Evolutionary conservation across 2,113 vertebrate species (phyloP), one percentile per base, ranked within the genome.

Genomic region (Ptilorrhoa leucosticta): DNA sequence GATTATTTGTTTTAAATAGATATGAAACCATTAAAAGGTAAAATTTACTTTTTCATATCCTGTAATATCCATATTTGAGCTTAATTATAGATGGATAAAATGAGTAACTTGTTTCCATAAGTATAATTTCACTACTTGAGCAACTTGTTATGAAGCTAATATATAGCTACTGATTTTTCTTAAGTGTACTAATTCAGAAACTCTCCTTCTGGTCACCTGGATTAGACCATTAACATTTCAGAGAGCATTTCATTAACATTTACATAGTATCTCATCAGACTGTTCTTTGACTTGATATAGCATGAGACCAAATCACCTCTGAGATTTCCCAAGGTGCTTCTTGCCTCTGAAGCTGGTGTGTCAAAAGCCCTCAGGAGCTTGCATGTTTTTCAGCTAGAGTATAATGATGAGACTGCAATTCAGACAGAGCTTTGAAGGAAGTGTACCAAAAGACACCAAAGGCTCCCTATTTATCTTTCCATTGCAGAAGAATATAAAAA

Each of bases 191-290:
- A 87, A 40, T 54, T 89, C 83, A 87, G 76, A 47, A 35, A 60
- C 13, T 63, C 51, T 91, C 47, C 77, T 93, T 83, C 71, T 95
- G 93, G 89, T 94, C 93, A 97, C 83, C 87, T 89, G 83, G 40
- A 39, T 78, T 79, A 92, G 69, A 77, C 83, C 37, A 89, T 95
- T 96, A 95, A 95, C 95, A 95, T 95, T 95, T 95, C 5, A 12
- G 87, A 95, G 61, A 89, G 73, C 57, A 89, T 94, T 96, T 95
- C 80, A 93, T 97, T 96, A 96, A 91, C 91, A 87, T 94, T 96
- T 97, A 57, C 81, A 79, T 76, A 82, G 69, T 84, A 53, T 75
- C 80, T 94, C 81, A 87, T 97, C 91, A 94, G 81, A 57, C 44
- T 72, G 21, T 94, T 90, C 83, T 94, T 90, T 87, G 56, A 92